A percentile compares a stretch with the other conserved stretches of the same genome.
phyloP scores from a whole-genome alignment of 2,113 vertebrate species.

The Anas platyrhynchos region DNA sequence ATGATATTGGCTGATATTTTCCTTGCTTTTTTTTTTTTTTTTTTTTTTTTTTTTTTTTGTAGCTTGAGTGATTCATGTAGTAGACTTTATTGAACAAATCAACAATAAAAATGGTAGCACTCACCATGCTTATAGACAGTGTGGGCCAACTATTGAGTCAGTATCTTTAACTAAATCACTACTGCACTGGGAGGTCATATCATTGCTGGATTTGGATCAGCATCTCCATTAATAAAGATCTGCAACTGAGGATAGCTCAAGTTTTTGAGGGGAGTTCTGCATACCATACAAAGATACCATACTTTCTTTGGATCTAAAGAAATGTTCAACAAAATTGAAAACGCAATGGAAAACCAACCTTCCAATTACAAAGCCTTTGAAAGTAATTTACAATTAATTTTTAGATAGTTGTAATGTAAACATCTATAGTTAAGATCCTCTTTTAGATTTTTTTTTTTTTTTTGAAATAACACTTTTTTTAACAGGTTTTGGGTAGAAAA shows the following conservation, averaged over 20 bases:
- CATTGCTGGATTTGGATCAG: background rate
- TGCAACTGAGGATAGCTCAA: background rate
- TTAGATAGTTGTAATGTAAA: slow-evolving; percentile 56
- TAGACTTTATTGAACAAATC: slow-evolving; percentile 51
- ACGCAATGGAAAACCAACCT: slow-evolving; percentile 42
- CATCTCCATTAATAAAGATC: slow-evolving; percentile 14
- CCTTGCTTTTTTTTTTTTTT: background rate
- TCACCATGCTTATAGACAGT: slow-evolving; percentile 50
- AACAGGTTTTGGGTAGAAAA: slow-evolving; percentile 2
- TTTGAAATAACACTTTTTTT: background rate
- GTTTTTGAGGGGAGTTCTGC: background rate
- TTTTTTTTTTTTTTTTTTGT: background rate
- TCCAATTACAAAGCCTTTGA: slow-evolving; percentile 44
- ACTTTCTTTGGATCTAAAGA: slow-evolving; percentile 19
- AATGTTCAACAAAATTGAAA: slow-evolving; percentile 16
- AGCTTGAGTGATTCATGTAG: slow-evolving; percentile 48
- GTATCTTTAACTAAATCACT: slow-evolving; percentile 34
- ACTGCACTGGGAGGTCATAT: background rate
- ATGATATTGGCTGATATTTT: slow-evolving; percentile 61
- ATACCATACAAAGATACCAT: background rate
- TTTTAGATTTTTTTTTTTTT: background rate
- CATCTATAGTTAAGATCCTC: slow-evolving; percentile 31
- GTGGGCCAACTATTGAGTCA: slow-evolving; percentile 38
- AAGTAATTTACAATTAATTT: slow-evolving; percentile 46
- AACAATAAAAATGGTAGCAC: slow-evolving; percentile 45